Conservation (phyloP, 1,140 invertebrate species). For the Stegodyphus dumicola region DNA sequence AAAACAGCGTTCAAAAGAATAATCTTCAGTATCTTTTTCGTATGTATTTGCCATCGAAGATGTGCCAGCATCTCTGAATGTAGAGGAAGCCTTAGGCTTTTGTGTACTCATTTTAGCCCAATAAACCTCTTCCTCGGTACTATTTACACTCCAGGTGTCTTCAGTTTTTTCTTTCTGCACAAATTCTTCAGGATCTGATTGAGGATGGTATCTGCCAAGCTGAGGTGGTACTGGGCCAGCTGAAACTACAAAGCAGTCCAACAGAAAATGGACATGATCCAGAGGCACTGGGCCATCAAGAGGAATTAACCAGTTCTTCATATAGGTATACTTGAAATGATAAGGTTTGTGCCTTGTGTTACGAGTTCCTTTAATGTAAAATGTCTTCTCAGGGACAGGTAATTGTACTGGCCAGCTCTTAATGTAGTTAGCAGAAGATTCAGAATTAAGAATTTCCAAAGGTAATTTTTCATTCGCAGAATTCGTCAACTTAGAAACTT, state of each 20-base stretch:
- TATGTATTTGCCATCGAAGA: background rate
- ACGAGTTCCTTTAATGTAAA: conserved; percentile 11
- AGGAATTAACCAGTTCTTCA: conserved; percentile 10
- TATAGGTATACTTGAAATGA: background rate
- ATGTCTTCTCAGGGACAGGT: background rate
- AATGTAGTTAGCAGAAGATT: background rate
- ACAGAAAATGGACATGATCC: conserved; percentile 35
- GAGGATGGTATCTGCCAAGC: conserved; percentile 51
- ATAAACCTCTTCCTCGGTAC: background rate
- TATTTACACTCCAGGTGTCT: background rate
- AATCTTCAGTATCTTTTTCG: conserved; percentile 2
- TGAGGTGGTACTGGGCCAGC: conserved; percentile 31
- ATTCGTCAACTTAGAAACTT: no score
- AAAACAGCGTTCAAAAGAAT: background rate
- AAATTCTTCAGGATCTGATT: conserved; percentile 52
- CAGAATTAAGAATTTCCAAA: no score
- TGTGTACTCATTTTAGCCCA: background rate
- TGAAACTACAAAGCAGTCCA: conserved; percentile 53
- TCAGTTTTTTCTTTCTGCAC: background rate
- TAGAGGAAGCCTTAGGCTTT: background rate
- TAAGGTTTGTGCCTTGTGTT: background rate
- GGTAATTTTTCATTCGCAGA: no score
- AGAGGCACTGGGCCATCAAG: conserved; percentile 14
- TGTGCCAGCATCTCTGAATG: background rate
- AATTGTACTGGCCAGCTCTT: conserved; percentile 26